These are phyloP conservation scores for Asobara japonica DNA, from an alignment of 1,140 invertebrate genomes.

Conservation along the genomic window DNA sequence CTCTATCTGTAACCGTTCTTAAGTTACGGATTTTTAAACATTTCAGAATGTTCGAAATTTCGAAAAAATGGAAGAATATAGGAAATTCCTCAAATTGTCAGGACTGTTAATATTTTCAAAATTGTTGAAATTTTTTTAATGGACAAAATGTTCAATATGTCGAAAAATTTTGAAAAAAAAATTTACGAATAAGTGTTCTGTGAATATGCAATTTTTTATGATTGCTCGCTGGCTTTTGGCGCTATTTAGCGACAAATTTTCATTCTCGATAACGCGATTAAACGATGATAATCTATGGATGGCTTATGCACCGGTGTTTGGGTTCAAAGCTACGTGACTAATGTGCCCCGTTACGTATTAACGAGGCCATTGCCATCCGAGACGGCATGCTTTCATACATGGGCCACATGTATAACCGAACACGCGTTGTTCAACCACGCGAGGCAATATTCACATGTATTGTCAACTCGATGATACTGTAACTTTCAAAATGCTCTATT, in stretches of 20 bases:
- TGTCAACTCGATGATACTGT: not conserved
- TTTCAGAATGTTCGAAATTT: no score
- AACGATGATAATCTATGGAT: slow-evolving; percentile 6
- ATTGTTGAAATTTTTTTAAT: no score
- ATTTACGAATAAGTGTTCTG: no score
- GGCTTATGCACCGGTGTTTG: not conserved
- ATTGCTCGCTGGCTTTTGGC: no score
- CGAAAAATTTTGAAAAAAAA: no score
- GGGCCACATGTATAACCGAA: not conserved
- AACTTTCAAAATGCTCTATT: not conserved
- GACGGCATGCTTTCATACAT: slow-evolving; percentile 16
- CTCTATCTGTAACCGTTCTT: no score
- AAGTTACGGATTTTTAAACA: no score
- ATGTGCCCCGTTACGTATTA: slow-evolving; percentile 38
- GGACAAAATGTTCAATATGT: no score
- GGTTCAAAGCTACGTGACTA: slow-evolving; percentile 35
- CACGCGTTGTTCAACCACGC: not conserved
- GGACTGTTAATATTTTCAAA: no score
- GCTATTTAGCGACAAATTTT: not conserved
- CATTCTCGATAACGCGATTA: not conserved
- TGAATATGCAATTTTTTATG: no score
- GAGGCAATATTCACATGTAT: not conserved
- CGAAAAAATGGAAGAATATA: no score
- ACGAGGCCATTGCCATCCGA: slow-evolving; percentile 37
- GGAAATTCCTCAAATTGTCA: no score